Evolutionary conservation across 2,797 vertebrate genomes (phyloP).

Genomic region (Rhinophrynus dorsalis): DNA sequence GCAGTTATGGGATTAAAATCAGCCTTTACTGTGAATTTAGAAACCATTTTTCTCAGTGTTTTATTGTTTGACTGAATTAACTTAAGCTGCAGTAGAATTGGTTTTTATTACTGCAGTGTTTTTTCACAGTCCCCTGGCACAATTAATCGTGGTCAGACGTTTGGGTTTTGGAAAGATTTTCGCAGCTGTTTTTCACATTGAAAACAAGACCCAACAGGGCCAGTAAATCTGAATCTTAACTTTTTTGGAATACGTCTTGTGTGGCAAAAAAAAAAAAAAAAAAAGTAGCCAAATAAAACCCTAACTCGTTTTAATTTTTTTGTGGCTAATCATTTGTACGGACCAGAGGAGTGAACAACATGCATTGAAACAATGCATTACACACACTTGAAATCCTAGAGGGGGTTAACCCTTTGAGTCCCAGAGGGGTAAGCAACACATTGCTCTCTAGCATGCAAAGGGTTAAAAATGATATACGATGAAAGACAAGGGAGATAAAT

Average conservation of each 20-base stretch:
- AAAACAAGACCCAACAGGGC: slow-evolving; percentile 26
- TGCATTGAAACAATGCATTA: too few species aligned
- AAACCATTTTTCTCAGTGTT: background rate
- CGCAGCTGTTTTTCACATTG: slow-evolving; percentile 44
- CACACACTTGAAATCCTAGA: slow-evolving; percentile 16
- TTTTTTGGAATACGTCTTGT: slow-evolving; percentile 51
- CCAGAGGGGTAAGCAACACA: too few species aligned
- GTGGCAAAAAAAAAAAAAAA: slow-evolving; percentile 42
- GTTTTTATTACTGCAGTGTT: background rate
- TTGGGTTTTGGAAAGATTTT: slow-evolving; percentile 3
- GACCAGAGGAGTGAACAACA: too few species aligned
- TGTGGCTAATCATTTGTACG: too few species aligned
- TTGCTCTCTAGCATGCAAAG: too few species aligned
- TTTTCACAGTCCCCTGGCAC: slow-evolving; percentile 3
- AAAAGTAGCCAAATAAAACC: background rate
- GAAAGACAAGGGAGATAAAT: too few species aligned
- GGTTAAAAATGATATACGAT: too few species aligned
- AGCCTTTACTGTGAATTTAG: background rate
- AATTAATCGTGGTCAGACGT: slow-evolving; percentile 10
- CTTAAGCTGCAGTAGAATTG: slow-evolving; percentile 1
- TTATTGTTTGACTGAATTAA: slow-evolving; percentile 3
- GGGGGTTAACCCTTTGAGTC: too few species aligned
- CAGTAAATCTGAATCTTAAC: slow-evolving; percentile 45
- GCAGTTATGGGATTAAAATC: background rate
- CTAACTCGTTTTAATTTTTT: too few species aligned